Evolutionary conservation across 1,140 invertebrate genomes (phyloP), one percentile per base, ranked within the genome.

Genomic region (Drosophila pallidifrons): DNA sequence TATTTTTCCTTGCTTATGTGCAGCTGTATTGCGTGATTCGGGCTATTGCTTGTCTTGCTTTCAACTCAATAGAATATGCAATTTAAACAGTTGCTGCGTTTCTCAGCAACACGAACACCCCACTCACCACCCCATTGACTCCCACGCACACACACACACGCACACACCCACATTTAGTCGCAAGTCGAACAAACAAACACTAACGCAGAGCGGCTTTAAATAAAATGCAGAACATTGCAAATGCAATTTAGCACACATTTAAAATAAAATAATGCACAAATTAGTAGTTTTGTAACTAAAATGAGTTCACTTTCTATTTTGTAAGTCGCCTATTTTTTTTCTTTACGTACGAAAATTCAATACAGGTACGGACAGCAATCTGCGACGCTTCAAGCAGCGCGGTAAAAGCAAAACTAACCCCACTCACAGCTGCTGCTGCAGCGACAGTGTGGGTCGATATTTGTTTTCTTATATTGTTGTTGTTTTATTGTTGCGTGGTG

Each of bases 31-130:
- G 54, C 38, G 47, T 25, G 20, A 13, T 30, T 47, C 32, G 30
- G 10, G 41, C 20, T 32, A 61, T 61, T 61, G 15, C 41, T 63
- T 32, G 51, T 49, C 16, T 49, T 15, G 15, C 30, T 52, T 45
- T 57, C 47, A 55, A 80, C 54, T 77, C 46, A 80, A 83, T 73
- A 57, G 16, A 68, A 81, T 85, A 81, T 72, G 64, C 70, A 51
- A 60, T 76, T 55, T 46, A 64, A 76, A 59, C 82, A 88, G 76
- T 71, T 87, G 82, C 38, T 64, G 16, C 13, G n/a, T 51, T 66
- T 87, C 82, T 72, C 82, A 87, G 20, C 55, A 20, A 49, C 61
- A 67, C 58, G 32, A n/a, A 68, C 49, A 55, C 65, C 11, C 35
- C 58, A 38, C 35, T 16, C 1, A 35, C 10, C 38, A 28, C 6